Base-by-base conservation (phyloP, 2,888 invertebrate genomes). In the Cheilosia urbana region DNA sequence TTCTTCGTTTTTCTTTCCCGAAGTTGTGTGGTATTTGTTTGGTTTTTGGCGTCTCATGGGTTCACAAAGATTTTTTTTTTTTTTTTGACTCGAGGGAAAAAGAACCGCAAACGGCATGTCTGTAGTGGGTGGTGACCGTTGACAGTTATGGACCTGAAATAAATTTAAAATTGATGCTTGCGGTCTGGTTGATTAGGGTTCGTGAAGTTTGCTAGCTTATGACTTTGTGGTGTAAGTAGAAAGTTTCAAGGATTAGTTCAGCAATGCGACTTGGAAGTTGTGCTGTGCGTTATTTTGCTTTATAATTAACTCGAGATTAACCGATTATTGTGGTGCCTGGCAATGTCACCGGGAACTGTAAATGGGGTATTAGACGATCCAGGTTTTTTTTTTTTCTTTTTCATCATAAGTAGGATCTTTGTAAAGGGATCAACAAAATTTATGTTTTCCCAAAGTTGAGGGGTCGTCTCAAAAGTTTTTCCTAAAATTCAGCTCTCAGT, bases 161-260 rank as follows among this genome's bases (percentile, higher is more conserved):
- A 24, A 57, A 21, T 27, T 47, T 15, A 30, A 24, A 45, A 40
- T 11, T 60, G 30, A 60, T 76, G 15, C 13, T 17, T 49, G 75
- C 21, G 60, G 42, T 45, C 42, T 51, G 19, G 60, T 37, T 68
- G 60, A 68, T 62, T 69, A 69, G 53, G 60, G 60, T 51, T 60
- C 51, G 21, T 68, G 58, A 76, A 68, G 66, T 76, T 76, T 45
- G 19, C 21, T 27, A 51, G 60, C 76, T 66, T 60, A 13, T 42
- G 65, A 19, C 27, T 62, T 60, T 62, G 17, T 15, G 15, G 24
- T 21, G 24, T 15, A 27, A n/a, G n/a, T 5, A 4, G 47, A 63
- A 47, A 47, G 15, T 63, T 47, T 47, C 1, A 17, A 21, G 55
- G 17, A 47, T 30, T 49, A 34, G 30, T 45, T 42, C 5, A 11